Evolutionary conservation across 2,888 invertebrate genomes (phyloP).

Genomic region (Melanostoma scalare): DNA sequence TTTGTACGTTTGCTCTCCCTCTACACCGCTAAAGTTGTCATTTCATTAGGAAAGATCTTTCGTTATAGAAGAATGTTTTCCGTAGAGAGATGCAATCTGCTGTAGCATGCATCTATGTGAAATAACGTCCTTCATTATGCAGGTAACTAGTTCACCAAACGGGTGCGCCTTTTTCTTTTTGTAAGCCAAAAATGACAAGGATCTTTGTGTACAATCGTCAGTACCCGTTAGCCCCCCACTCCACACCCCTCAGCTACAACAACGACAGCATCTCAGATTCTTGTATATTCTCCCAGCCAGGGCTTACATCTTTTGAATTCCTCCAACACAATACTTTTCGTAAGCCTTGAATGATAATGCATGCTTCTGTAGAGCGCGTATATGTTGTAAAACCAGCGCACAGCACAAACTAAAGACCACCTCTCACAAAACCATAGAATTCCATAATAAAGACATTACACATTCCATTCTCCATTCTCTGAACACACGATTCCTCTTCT

Average conservation of each 20-base stretch:
- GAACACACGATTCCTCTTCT: slow-evolving; percentile 9
- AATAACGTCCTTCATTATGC: slow-evolving; percentile 41
- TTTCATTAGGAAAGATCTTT: slow-evolving; percentile 20
- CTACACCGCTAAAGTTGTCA: slow-evolving; percentile 2
- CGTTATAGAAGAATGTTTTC: neutral
- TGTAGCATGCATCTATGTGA: slow-evolving; percentile 21
- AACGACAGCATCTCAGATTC: neutral
- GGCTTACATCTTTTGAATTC: slow-evolving; percentile 59
- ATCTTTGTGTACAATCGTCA: slow-evolving; percentile 32
- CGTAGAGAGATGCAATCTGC: slow-evolving; percentile 13
- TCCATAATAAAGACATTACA: slow-evolving; percentile 56
- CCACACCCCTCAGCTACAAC: neutral
- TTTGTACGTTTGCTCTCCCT: too few relatives aligned
- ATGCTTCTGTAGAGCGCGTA: slow-evolving; percentile 11
- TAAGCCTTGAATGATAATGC: slow-evolving; percentile 52
- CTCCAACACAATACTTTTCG: slow-evolving; percentile 48
- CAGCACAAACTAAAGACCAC: slow-evolving; percentile 15
- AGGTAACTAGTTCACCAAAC: slow-evolving; percentile 47
- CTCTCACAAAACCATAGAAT: slow-evolving; percentile 57
- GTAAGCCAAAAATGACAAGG: slow-evolving; percentile 45
- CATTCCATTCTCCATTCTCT: slow-evolving; percentile 36
- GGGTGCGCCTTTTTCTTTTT: slow-evolving; percentile 47
- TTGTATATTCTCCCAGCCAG: slow-evolving; percentile 21
- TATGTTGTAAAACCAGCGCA: slow-evolving; percentile 8
- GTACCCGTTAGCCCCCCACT: neutral